Percentiles rank a stretch among this genome's conserved stretches.
Evolutionary conservation across 2,888 invertebrate species (phyloP).

Genomic region (Netelia virgata): DNA sequence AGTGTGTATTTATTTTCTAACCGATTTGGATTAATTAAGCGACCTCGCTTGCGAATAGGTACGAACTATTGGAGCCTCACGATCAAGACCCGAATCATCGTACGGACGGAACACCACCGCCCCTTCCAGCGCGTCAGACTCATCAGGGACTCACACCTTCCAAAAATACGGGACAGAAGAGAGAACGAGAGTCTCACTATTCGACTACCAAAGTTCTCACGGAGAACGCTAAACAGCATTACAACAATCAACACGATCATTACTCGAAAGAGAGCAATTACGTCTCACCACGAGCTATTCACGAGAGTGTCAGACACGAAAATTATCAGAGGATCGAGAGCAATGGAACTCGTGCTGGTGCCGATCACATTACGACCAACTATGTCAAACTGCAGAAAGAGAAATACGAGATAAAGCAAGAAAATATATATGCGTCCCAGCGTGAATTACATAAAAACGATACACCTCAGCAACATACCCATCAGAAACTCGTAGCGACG

Average conservation of each 20-base stretch:
- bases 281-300: constrained; percentile 79
- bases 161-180: constrained; percentile 76
- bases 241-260: constrained; percentile 76
- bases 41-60: constrained; percentile 77
- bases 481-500: constrained; percentile 83
- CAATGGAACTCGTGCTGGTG: constrained; percentile 81
- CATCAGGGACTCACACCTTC: constrained; percentile 77
- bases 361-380: constrained; percentile 77
- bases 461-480: constrained; percentile 71
- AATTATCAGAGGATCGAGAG: constrained; percentile 83
- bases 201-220: constrained; percentile 73
- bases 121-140: constrained; percentile 85
- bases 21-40: constrained; percentile 45
- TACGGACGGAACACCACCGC: constrained; percentile 86
- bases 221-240: constrained; percentile 78
- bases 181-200: constrained; percentile 81
- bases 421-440: constrained; percentile 80
- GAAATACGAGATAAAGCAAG: constrained; percentile 82
- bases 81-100: constrained; percentile 83
- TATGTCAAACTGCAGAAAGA: constrained; percentile 82
- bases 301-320: constrained; percentile 79
- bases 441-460: constrained; percentile 78
- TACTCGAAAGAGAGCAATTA: constrained; percentile 81
- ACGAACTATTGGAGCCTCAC: constrained; percentile 86
- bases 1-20: neutral